Evolutionary conservation across 2,888 invertebrate genomes (phyloP).

Genomic region (Xylocampa areola): DNA sequence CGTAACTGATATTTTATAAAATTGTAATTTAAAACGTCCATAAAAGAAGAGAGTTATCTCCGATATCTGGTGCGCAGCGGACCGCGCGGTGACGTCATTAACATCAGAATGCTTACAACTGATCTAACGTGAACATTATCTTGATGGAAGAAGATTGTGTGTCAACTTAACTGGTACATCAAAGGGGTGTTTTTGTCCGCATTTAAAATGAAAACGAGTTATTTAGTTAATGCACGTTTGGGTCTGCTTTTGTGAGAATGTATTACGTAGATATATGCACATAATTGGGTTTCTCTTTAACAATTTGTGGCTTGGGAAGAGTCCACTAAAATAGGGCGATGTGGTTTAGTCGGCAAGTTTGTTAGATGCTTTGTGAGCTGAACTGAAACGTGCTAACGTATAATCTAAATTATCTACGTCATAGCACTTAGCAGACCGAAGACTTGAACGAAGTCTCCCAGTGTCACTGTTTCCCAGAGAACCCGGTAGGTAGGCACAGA

Average conservation of each 20-base stretch:
- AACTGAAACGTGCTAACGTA: background rate
- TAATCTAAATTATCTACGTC: background rate
- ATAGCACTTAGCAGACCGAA: background rate
- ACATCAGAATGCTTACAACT: slow-evolving; percentile 43
- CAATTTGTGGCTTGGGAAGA: slow-evolving; percentile 1
- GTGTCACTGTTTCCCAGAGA: too few species aligned
- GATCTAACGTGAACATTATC: slow-evolving; percentile 39
- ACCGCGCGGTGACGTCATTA: slow-evolving; percentile 23
- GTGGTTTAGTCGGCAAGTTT: background rate
- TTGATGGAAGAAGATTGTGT: slow-evolving; percentile 35
- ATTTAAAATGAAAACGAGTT: slow-evolving; percentile 3
- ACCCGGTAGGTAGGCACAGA: too few species aligned
- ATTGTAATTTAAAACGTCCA: slow-evolving; percentile 44
- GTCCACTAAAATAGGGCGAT: background rate
- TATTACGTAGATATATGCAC: slow-evolving; percentile 6
- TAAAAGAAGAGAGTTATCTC: slow-evolving; percentile 34
- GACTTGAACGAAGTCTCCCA: background rate
- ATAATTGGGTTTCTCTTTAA: background rate
- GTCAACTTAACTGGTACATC: slow-evolving; percentile 22
- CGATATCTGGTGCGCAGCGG: slow-evolving; percentile 40
- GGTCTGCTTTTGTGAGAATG: slow-evolving; percentile 15
- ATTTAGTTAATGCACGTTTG: slow-evolving; percentile 21
- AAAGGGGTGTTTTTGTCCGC: slow-evolving; percentile 29
- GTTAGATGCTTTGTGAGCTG: background rate
- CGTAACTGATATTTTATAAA: slow-evolving; percentile 48